phyloP scores from a whole-genome alignment of 1,140 invertebrate species.

The Hydropsyche tenuis region DNA sequence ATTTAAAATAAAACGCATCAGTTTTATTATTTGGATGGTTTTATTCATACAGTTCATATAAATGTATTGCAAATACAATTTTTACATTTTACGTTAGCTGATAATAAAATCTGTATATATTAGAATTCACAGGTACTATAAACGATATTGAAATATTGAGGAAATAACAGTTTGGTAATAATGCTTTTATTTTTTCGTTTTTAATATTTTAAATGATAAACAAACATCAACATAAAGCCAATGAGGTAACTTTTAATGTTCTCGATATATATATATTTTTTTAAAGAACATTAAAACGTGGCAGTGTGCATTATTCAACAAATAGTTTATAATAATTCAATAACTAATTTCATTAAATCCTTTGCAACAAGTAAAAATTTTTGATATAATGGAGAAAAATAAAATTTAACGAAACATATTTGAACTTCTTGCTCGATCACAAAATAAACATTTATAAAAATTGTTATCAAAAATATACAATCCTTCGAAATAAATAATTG shows the following conservation, averaged over 20 bases:
- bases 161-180: not conserved
- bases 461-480: not conserved
- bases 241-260: not conserved
- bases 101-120: not conserved
- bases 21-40: slow-evolving; percentile 21
- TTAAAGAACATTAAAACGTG: too few species aligned
- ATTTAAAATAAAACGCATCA: not conserved
- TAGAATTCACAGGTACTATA: not conserved
- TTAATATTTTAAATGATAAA: too few species aligned
- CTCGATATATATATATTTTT: too few species aligned
- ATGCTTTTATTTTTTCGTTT: too few species aligned
- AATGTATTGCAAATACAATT: slow-evolving; percentile 7
- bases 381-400: too few species aligned
- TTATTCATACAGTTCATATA: not conserved
- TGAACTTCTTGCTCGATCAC: slow-evolving; percentile 1
- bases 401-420: not conserved
- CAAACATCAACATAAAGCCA: slow-evolving; percentile 10
- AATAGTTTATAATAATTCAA: too few species aligned
- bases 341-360: too few species aligned
- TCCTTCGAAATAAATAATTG: not conserved
- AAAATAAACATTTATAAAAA: not conserved
- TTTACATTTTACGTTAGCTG: not conserved
- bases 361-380: too few species aligned
- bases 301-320: too few species aligned
- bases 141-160: not conserved